phyloP scores from a whole-genome alignment of 2,113 vertebrate species.

The Aphyosemion australe region DNA sequence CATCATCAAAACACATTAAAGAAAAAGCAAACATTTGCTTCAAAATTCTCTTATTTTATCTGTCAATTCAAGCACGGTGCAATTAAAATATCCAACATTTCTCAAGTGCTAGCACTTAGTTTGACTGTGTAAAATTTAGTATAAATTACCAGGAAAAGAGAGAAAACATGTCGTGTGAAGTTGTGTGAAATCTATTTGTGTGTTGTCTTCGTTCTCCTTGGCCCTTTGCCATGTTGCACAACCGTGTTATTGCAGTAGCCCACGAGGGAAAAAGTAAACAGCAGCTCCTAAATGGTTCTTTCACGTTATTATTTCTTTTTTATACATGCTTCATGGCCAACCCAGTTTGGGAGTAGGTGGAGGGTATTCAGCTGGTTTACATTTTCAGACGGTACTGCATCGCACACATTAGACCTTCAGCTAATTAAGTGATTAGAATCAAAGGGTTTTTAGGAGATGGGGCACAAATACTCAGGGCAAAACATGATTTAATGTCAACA shows the following conservation, averaged over 20 bases:
- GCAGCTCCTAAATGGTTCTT: background rate
- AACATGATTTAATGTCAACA: background rate
- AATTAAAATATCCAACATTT: background rate
- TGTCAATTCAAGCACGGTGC: background rate
- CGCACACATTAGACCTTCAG: background rate
- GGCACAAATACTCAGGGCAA: background rate
- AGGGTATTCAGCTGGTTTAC: background rate
- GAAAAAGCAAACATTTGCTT: background rate
- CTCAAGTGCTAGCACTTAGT: background rate
- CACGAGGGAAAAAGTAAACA: background rate
- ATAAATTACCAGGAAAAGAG: background rate
- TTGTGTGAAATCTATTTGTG: background rate
- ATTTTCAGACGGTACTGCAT: no score
- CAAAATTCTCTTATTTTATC: background rate
- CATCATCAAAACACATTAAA: background rate
- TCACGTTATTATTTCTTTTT: background rate
- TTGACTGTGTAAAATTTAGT: background rate
- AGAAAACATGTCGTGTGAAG: background rate
- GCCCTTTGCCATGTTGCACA: conserved; percentile 3
- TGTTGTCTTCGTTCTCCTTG: conserved; percentile 7
- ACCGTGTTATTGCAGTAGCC: background rate
- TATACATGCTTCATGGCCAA: background rate
- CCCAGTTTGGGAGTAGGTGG: background rate
- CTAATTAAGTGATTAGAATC: background rate
- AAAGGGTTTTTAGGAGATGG: background rate